Evolutionary conservation across 2,888 invertebrate genomes (phyloP), one percentile per base, ranked within the genome.

Genomic region (Trissolcus japonicus): DNA sequence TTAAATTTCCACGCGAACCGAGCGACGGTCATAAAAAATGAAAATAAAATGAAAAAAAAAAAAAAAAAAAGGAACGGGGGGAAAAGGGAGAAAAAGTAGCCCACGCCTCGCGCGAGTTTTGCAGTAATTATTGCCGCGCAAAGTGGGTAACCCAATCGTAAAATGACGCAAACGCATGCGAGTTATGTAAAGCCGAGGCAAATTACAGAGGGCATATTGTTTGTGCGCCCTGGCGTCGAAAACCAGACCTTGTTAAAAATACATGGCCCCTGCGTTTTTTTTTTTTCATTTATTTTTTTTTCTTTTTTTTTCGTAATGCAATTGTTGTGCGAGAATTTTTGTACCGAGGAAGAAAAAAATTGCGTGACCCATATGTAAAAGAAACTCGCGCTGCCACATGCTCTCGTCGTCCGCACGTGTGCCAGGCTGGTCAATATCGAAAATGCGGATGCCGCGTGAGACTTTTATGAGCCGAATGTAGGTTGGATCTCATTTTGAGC

Each of bases 1-100:
- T 75, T 59, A 76, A 80, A 79, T 79, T 79, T 79, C 68, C 78
- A 76, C 79, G 75, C 72, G 76, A 63, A 73, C 73, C 61, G 59
- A 61, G 25, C 25, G 59, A 66, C 67, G 43, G 43, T 62, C 55
- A 50, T 53, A 48, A 51, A 66, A 51, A 48, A n/a, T n/a, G n/a
- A n/a, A n/a, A n/a, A n/a, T n/a, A n/a, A 48, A 48, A 48, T 1
- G n/a, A 41, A 4, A 41, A 41, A 3, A 41, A 41, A 41, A 41
- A 41, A 1, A 41, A 46, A 46, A 46, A 1, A 46, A 46, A 46
- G 1, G 9, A 46, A 46, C 4, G 16, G 14, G 14, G 14, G 43
- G 4, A 11, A 43, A 14, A 13, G 43, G 13, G 13, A 43, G 14
- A 50, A 72, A 63, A 65, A 59, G 57, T 63, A 71, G 51, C 62